phyloP scores from a whole-genome alignment of 2,888 invertebrate species.

The Vesta saturnalis region DNA sequence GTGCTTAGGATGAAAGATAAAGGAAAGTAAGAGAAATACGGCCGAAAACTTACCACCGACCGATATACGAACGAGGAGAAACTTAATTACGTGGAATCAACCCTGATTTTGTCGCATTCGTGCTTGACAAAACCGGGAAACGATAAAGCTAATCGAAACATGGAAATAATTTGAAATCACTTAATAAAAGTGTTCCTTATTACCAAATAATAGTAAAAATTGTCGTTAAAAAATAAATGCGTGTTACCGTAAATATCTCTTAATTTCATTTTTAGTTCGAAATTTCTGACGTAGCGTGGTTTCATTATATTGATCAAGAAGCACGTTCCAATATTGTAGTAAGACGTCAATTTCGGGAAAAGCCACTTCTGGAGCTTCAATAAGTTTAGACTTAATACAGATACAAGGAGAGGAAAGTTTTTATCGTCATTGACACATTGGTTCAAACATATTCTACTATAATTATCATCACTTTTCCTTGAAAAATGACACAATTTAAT shows the following conservation, averaged over 20 bases:
- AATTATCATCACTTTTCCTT: no score
- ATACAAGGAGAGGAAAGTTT: background rate
- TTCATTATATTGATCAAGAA: background rate
- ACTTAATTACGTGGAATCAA: slow-evolving; percentile 41
- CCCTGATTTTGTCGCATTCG: slow-evolving; percentile 37
- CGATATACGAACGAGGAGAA: slow-evolving; percentile 30
- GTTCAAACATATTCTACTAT: no score
- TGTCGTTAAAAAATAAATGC: no score
- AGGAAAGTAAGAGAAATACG: slow-evolving; percentile 29
- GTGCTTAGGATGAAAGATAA: slow-evolving; percentile 36
- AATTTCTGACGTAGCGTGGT: background rate
- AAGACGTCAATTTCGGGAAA: background rate
- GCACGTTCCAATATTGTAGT: background rate
- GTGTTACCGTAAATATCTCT: no score
- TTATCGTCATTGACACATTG: no score
- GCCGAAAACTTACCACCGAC: slow-evolving; percentile 25
- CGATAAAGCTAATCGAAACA: slow-evolving; percentile 22
- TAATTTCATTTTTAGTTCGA: no score
- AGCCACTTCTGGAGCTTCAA: background rate
- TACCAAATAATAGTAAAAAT: background rate
- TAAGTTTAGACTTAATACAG: background rate
- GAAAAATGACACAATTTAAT: no score
- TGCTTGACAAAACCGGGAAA: slow-evolving; percentile 12
- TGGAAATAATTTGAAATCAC: slow-evolving; percentile 5
- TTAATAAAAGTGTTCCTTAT: background rate